These are phyloP conservation scores for Dipus sagitta DNA, from an alignment of 2,797 vertebrate genomes.

Conservation along the genomic window DNA sequence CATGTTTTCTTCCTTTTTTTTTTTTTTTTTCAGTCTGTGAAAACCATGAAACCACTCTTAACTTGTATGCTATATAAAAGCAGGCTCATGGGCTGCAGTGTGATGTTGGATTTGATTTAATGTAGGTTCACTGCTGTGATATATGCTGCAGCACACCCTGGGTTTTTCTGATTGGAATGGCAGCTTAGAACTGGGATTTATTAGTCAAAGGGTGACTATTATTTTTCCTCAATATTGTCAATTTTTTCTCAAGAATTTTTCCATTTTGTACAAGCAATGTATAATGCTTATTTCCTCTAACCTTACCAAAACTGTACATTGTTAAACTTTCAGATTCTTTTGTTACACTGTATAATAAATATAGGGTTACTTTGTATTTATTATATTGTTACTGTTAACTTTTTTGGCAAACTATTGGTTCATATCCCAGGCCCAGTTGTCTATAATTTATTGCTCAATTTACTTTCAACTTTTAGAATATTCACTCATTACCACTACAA, in stretches of 20 bases:
- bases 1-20: too few species aligned
- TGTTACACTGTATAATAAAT: background rate
- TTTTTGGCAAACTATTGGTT: background rate
- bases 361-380: background rate
- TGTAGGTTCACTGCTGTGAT: background rate
- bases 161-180: background rate
- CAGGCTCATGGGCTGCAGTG: background rate
- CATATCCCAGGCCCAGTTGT: background rate
- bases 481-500: background rate
- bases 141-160: background rate
- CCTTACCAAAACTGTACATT: background rate
- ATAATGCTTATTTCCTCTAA: slow-evolving; percentile 33
- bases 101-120: background rate
- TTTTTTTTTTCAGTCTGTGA: background rate
- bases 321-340: background rate
- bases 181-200: background rate
- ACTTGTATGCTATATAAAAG: background rate
- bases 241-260: background rate
- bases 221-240: slow-evolving; percentile 1
- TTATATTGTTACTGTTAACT: background rate
- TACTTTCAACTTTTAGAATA: slow-evolving; percentile 15
- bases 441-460: slow-evolving; percentile 13
- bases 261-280: background rate
- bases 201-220: background rate
- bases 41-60: background rate